Conservation (phyloP, 2,888 invertebrate species). For the Norana najaformis region DNA sequence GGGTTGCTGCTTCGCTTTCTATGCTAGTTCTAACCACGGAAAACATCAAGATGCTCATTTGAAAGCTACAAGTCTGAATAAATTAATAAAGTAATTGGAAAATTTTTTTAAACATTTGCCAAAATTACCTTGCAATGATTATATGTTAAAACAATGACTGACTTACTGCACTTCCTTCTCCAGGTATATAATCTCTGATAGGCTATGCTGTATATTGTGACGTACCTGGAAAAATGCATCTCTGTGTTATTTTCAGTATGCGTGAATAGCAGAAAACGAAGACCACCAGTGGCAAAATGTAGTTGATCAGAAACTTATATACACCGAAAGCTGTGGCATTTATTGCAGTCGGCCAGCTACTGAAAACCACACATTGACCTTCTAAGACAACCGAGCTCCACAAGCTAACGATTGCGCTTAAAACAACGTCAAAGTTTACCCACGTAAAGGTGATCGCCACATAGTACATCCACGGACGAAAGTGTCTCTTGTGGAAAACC, state of each 20-base stretch:
- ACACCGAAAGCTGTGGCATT: not conserved
- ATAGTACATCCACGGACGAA: not conserved
- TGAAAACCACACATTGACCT: not conserved
- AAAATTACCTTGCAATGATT: no score
- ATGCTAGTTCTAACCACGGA: no score
- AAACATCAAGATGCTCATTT: no score
- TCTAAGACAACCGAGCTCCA: not conserved
- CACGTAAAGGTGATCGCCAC: not conserved
- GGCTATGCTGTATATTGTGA: no score
- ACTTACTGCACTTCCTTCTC: no score
- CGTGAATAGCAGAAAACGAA: not conserved
- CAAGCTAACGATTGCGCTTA: not conserved
- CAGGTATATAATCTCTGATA: no score
- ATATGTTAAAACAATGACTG: no score
- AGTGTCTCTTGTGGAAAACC: not conserved
- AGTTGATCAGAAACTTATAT: not conserved
- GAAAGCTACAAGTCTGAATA: no score
- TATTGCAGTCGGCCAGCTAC: not conserved
- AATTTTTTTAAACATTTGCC: no score
- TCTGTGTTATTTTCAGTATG: not conserved
- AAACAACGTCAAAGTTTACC: not conserved
- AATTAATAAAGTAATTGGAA: no score
- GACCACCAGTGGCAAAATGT: not conserved
- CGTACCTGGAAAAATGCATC: no score
- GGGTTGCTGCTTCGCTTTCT: no score